These are phyloP conservation scores for Synanthedon myopaeformis DNA, from an alignment of 2,888 invertebrate genomes.

Conservation along the genomic window DNA sequence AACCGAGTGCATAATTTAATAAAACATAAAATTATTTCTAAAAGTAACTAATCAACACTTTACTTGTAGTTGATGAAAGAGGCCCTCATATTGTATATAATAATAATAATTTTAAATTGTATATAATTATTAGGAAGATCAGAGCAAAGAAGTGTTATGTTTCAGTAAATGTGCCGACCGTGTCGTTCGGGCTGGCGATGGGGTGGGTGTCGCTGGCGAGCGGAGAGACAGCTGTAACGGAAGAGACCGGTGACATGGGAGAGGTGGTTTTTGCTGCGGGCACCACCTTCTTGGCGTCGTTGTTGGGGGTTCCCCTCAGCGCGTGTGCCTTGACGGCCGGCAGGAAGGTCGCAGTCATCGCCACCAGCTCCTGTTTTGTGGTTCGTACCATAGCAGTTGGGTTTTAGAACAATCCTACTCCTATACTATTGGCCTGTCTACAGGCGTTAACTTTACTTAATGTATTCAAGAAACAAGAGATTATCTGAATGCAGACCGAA, in stretches of 20 bases:
- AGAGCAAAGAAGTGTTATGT: too few species aligned
- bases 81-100: too few species aligned
- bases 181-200: slow-evolving; percentile 43
- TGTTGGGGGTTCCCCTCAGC: slow-evolving; percentile 36
- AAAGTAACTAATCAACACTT: too few species aligned
- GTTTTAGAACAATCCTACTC: neutral
- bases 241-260: slow-evolving; percentile 2
- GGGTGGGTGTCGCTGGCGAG: slow-evolving; percentile 50
- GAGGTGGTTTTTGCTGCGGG: slow-evolving; percentile 23
- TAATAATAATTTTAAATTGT: too few species aligned
- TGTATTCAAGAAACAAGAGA: too few species aligned
- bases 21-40: too few species aligned
- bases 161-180: slow-evolving; percentile 42
- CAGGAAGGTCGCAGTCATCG: slow-evolving; percentile 33
- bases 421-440: too few species aligned
- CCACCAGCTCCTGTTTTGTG: slow-evolving; percentile 31
- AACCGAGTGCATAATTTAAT: too few species aligned
- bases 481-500: too few species aligned
- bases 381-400: slow-evolving; percentile 15
- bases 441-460: too few species aligned
- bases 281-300: slow-evolving; percentile 25
- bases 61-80: too few species aligned
- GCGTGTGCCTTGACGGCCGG: slow-evolving; percentile 30
- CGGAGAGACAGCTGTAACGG: slow-evolving; percentile 17
- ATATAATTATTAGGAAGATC: too few species aligned